Evolutionary conservation across 2,888 invertebrate species (phyloP), one percentile per base, ranked within the genome.

Genomic region (Idaea aversata): DNA sequence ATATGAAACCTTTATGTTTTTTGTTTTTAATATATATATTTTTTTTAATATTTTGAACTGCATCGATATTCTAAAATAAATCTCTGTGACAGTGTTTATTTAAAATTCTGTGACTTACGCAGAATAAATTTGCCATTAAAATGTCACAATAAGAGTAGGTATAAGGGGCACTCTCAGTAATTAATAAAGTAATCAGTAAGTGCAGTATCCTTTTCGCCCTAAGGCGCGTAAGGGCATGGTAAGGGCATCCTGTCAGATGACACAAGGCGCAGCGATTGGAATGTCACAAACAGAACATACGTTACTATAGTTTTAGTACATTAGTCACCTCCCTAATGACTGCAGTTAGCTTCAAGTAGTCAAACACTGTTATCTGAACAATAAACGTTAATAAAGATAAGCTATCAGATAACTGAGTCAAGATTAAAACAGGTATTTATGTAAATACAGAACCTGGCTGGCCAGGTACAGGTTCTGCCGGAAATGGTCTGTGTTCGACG

Each of bases 391-490:
- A 62, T 62, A 60, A 63, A 65, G 61, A 64, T 61, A 61, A 25
- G 34, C 59, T 65, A 65, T 62, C 65, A 47, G 65, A 47, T 47
- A 59, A 57, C 63, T 57, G 61, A 47, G 47, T 7, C 13, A 25
- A 47, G 47, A 47, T 47, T 47, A 47, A 36, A 68, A 72, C 74
- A 70, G 74, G 74, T 72, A 67, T 72, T 72, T 72, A 74, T 72
- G 72, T 69, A 72, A 72, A 72, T 70, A 74, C 65, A 47, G 2
- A 47, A 25, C 65, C 65, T 64, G 62, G 61, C 75, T 77, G 69
- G 70, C 77, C 77, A 1, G 71, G 75, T 77, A 79, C 81, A 77
- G 77, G 82, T 82, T 81, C 67, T 70, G 75, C 82, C 84, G 85
- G 86, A 86, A 82, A 78, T 73, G 68, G 67, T 65, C 72, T 70